Conservation (phyloP, 2,797 vertebrate genomes). For the Triplophysa bombifrons region DNA sequence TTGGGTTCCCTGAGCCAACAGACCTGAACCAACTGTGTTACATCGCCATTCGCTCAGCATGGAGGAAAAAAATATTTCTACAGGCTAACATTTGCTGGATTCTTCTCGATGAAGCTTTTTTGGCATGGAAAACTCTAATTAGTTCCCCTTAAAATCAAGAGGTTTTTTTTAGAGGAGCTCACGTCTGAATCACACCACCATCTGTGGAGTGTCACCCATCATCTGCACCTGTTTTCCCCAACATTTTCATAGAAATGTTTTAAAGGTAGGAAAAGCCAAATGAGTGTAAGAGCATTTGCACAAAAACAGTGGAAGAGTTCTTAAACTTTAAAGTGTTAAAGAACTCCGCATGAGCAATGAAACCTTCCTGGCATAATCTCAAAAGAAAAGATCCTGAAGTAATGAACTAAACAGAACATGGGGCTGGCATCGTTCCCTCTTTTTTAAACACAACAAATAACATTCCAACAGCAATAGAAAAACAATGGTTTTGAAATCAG, state of each 20-base stretch:
- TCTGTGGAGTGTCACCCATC: constrained; percentile 12
- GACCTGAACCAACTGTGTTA: constrained; percentile 43
- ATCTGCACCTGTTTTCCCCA: constrained; percentile 15
- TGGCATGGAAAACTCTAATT: background rate
- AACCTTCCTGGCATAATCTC: constrained; percentile 6
- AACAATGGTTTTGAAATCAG: constrained; percentile 35
- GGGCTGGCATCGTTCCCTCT: constrained; percentile 24
- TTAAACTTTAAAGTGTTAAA: background rate
- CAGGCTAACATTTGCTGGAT: constrained; percentile 3
- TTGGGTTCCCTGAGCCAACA: constrained; percentile 44
- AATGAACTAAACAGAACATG: constrained; percentile 20
- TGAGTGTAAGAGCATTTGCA: constrained; percentile 22
- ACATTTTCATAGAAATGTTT: constrained; percentile 14
- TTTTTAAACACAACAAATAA: constrained; percentile 58
- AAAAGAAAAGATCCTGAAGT: constrained; percentile 18
- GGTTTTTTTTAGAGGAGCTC: constrained; percentile 8
- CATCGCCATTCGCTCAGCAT: constrained; percentile 40
- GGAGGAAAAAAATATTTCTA: background rate
- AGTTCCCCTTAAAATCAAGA: constrained; percentile 11
- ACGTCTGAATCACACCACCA: constrained; percentile 21
- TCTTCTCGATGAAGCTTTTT: constrained; percentile 18
- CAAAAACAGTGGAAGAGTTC: constrained; percentile 19
- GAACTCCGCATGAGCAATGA: background rate
- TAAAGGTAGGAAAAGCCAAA: background rate
- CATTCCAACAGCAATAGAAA: constrained; percentile 56